Base-by-base conservation (phyloP, 2,888 invertebrate species). In the Lepidocyrtoides sp. region DNA sequence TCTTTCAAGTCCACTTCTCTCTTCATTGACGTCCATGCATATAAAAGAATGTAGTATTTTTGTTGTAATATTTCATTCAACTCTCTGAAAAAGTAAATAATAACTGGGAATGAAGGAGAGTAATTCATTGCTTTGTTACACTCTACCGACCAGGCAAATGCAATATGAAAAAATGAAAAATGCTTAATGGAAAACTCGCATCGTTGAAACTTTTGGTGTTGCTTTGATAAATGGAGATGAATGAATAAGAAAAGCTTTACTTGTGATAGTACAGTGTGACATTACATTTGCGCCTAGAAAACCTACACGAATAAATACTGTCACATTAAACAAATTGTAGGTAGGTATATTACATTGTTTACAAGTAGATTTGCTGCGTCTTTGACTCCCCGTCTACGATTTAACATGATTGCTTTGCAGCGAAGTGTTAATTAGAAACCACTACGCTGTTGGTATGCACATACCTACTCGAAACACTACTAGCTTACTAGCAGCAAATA, bases 341-440 rank as follows among this genome's bases (percentile, higher is more conserved):
- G n/a, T n/a, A n/a, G n/a, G n/a, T n/a, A n/a, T n/a, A n/a, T n/a
- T n/a, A n/a, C n/a, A n/a, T n/a, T n/a, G n/a, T n/a, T n/a, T n/a
- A n/a, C n/a, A n/a, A n/a, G n/a, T n/a, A n/a, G n/a, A n/a, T n/a
- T n/a, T n/a, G n/a, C n/a, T n/a, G n/a, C n/a, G n/a, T n/a, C n/a
- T n/a, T n/a, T n/a, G n/a, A n/a, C n/a, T n/a, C n/a, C n/a, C n/a
- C n/a, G n/a, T n/a, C n/a, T n/a, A n/a, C n/a, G n/a, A n/a, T n/a
- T n/a, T n/a, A n/a, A n/a, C n/a, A n/a, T n/a, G n/a, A n/a, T n/a
- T n/a, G n/a, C n/a, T n/a, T n/a, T n/a, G n/a, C n/a, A n/a, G n/a
- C n/a, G 75, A 75, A 72, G n/a, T 44, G 32, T 20, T 32, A 75
- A 75, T 75, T 75, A 75, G 23, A 44, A n/a, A 32, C 48, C 75